Percentiles rank a stretch among this genome's conserved stretches.
Conservation (phyloP, 2,888 invertebrate species). For the Baccha elongata region DNA sequence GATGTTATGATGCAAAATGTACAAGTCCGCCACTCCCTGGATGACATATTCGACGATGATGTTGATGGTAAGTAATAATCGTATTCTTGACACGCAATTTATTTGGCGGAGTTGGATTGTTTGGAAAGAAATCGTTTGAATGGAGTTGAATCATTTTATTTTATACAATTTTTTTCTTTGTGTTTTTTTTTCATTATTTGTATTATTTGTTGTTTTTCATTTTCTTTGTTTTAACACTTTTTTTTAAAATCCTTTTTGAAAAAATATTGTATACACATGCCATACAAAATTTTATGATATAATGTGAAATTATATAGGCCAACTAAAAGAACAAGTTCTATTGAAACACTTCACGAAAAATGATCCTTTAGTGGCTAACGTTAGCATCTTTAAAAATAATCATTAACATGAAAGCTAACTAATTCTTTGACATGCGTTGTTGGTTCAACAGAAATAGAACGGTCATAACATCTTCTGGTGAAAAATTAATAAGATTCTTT, state of each 20-base stretch:
- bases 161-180: constrained; percentile 22
- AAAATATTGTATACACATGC: too few species aligned
- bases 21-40: constrained; percentile 56
- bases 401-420: too few species aligned
- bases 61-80: constrained; percentile 62
- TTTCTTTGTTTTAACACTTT: constrained; percentile 1
- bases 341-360: too few species aligned
- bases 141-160: constrained; percentile 48
- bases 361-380: too few species aligned
- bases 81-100: constrained; percentile 8
- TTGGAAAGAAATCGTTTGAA: constrained; percentile 59
- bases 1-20: constrained; percentile 71
- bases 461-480: too few species aligned
- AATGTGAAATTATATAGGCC: too few species aligned
- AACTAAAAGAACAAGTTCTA: too few species aligned
- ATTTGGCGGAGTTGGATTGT: constrained; percentile 59
- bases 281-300: too few species aligned
- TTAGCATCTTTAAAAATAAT: too few species aligned
- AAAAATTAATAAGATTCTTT: too few species aligned
- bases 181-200: neutral
- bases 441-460: too few species aligned
- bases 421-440: too few species aligned
- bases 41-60: constrained; percentile 66
- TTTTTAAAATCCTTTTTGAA: neutral
- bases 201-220: constrained; percentile 3